Base-by-base conservation (phyloP, 1,140 invertebrate genomes). In the Drosophila tani region DNA sequence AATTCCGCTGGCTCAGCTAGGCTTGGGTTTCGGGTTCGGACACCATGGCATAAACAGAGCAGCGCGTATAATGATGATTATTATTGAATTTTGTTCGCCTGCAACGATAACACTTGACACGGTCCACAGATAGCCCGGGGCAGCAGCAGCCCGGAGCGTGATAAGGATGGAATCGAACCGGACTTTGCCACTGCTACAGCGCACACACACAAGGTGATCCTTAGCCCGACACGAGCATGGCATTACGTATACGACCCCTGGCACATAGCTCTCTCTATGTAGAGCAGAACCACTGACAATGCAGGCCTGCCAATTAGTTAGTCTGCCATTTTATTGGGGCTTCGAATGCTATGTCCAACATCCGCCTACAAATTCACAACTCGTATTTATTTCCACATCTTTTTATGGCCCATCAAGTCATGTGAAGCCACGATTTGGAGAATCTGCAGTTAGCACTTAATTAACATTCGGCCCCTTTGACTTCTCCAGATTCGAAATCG, bases 31-130 rank as follows among this genome's bases (percentile, higher is more conserved):
- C 29, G 49, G 38, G 38, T 27, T 35, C 32, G 19, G 29, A 27
- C 21, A 21, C n/a, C 12, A 49, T 38, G 19, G 29, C 38, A 32
- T 49, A 41, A 56, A 46, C 53, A 50, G n/a, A 66, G 56, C 56
- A 45, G 50, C 74, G 70, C 63, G 64, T 65, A 32, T 55, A 57
- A 17, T 57, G 53, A 19, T 55, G 47, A 53, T 51, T 71, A 24
- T 69, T 68, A 58, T 79, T 76, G 69, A 71, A 50, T 69, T 50
- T 65, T 68, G 58, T 64, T 38, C 24, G 35, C 24, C 65, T 21
- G 40, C 17, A 19, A 43, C 55, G 81, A 88, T 88, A 87, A 70
- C 83, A 57, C 82, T 74, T 87, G 83, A 88, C 83, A 88, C 60
- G 67, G 50, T 66, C 47, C 45, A 40, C 3, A 58, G 82, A 83